Base-by-base conservation (phyloP, 2,888 invertebrate genomes). In the Neria commutata region DNA sequence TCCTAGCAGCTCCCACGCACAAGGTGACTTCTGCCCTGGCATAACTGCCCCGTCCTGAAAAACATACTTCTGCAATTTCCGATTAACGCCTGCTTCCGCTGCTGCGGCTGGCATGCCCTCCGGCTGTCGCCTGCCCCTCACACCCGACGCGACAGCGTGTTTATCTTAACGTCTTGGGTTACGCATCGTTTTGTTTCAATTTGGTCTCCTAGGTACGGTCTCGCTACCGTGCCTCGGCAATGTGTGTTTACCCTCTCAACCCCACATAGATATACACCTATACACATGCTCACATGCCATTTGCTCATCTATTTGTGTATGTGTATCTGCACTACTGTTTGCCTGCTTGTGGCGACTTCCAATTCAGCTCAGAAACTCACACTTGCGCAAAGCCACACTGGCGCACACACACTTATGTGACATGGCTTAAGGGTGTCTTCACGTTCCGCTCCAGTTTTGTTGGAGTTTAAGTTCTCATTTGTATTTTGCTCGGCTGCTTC, bases 231-330 rank as follows among this genome's bases (percentile, higher is more conserved):
- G n/a, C 21, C 21, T 21, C 21, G 42, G 21, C 42, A 21, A 42
- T 21, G 42, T 42, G 42, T 21, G 5, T 42, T 17, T 21, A 4
- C 14, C 17, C 5, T 14, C 42, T 42, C 14, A 42, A 19, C n/a
- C n/a, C n/a, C 52, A 52, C 52, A 40, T 40, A 51, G 21, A 6
- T 19, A 52, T 19, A 52, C 24, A 40, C 11, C 26, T n/a, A n/a
- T n/a, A 25, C 25, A 48, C n/a, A n/a, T n/a, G n/a, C n/a, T n/a
- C n/a, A n/a, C n/a, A n/a, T n/a, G n/a, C n/a, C n/a, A n/a, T n/a
- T n/a, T n/a, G n/a, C n/a, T n/a, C n/a, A n/a, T n/a, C n/a, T n/a
- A n/a, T n/a, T n/a, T n/a, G n/a, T n/a, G n/a, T n/a, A n/a, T n/a
- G n/a, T n/a, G n/a, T n/a, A n/a, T n/a, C n/a, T n/a, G n/a, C n/a